A percentile compares a stretch with the other conserved stretches of the same genome.
These are phyloP conservation scores for Yponomeuta sedellus DNA, from an alignment of 2,888 invertebrate genomes.

Conservation along the genomic window DNA sequence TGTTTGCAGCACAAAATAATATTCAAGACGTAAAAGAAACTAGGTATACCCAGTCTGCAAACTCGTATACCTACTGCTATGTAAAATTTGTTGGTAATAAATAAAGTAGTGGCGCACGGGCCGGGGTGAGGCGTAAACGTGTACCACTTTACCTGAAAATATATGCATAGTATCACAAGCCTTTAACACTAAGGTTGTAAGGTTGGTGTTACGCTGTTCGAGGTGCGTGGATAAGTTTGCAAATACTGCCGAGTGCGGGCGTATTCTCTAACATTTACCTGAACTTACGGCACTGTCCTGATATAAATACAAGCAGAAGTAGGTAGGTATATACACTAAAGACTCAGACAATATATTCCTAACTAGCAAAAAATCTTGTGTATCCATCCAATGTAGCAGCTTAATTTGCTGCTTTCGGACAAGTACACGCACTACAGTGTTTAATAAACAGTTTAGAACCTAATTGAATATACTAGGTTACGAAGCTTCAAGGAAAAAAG, in stretches of 20 bases:
- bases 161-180: background rate
- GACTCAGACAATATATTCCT: background rate
- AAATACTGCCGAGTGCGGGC: background rate
- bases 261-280: slow-evolving; percentile 6
- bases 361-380: no score
- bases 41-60: background rate
- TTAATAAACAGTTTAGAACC: no score
- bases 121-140: slow-evolving; percentile 6
- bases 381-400: no score
- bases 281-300: slow-evolving; percentile 15
- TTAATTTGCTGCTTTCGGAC: no score
- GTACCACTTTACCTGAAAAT: background rate
- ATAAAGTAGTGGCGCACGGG: slow-evolving; percentile 10
- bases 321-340: background rate
- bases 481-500: no score
- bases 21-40: slow-evolving; percentile 1
- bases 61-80: slow-evolving; percentile 2
- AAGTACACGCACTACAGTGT: no score
- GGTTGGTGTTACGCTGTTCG: background rate
- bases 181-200: background rate
- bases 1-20: background rate
- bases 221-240: background rate
- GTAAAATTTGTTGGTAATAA: slow-evolving; percentile 12
- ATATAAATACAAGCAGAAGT: background rate
- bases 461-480: no score